These are phyloP conservation scores for Microctenopoma steveboyesi DNA, from an alignment of 2,797 vertebrate genomes.

Conservation along the genomic window DNA sequence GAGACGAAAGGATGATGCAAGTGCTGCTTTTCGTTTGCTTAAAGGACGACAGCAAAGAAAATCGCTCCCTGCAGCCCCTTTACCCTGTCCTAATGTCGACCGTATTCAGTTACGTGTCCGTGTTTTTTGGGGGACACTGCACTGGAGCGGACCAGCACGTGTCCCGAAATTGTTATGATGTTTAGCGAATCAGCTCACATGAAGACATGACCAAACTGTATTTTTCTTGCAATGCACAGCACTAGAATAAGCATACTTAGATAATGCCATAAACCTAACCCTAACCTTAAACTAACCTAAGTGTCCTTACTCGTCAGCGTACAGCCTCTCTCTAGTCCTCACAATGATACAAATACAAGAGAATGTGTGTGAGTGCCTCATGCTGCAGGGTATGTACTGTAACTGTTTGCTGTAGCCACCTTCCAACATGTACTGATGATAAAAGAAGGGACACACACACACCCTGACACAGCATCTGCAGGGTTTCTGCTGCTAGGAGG, in stretches of 20 bases:
- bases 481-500: conserved; percentile 22
- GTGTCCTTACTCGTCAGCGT: neutral
- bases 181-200: too few species aligned
- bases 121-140: too few species aligned
- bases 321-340: neutral
- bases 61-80: conserved; percentile 6
- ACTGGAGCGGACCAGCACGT: too few species aligned
- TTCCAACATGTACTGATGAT: conserved; percentile 12
- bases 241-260: too few species aligned
- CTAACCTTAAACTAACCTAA: too few species aligned
- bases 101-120: neutral
- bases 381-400: conserved; percentile 8
- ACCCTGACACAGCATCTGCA: conserved; percentile 2
- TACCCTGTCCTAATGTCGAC: conserved; percentile 41
- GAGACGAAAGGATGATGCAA: conserved; percentile 64
- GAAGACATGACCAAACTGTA: too few species aligned
- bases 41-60: conserved; percentile 49
- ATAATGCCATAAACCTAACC: neutral
- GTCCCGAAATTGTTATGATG: too few species aligned
- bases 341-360: neutral
- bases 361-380: neutral
- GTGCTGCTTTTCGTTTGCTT: conserved; percentile 32
- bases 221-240: too few species aligned
- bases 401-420: conserved; percentile 16
- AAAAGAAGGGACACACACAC: conserved; percentile 21